These are phyloP conservation scores for Anguilla marmorata DNA, from an alignment of 2,797 vertebrate genomes.

Conservation along the genomic window DNA sequence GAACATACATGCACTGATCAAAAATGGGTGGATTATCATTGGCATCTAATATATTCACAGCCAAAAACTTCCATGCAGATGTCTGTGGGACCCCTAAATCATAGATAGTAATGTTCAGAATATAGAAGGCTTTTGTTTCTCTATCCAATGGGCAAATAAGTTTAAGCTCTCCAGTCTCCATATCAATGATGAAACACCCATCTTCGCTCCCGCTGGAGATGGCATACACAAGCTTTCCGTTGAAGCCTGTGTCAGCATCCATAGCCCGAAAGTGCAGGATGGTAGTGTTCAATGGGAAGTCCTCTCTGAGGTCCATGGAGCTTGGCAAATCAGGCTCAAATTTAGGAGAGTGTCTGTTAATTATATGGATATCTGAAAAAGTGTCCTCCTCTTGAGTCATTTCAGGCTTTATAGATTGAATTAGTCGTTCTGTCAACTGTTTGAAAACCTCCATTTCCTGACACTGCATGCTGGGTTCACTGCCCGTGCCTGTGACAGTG, in stretches of 20 bases:
- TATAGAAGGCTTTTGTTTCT: constrained; percentile 86
- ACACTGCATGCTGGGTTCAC: constrained; percentile 72
- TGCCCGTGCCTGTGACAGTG: constrained; percentile 72
- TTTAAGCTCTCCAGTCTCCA: constrained; percentile 81
- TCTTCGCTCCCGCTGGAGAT: constrained; percentile 90
- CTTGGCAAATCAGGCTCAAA: constrained; percentile 80
- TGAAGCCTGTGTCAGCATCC: constrained; percentile 86
- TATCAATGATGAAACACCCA: constrained; percentile 85
- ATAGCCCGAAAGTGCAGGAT: constrained; percentile 80
- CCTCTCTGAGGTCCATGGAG: constrained; percentile 83
- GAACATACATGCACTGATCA: constrained; percentile 78
- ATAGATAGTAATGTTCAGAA: constrained; percentile 89
- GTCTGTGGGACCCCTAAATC: constrained; percentile 87
- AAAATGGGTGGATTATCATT: constrained; percentile 92
- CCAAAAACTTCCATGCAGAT: constrained; percentile 88
- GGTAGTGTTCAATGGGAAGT: constrained; percentile 72
- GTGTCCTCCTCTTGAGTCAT: constrained; percentile 77
- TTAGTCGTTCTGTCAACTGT: constrained; percentile 84
- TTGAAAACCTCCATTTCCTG: constrained; percentile 84
- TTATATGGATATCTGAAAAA: constrained; percentile 81
- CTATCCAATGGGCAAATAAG: constrained; percentile 84
- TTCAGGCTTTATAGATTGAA: constrained; percentile 81
- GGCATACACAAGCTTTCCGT: constrained; percentile 83
- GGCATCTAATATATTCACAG: constrained; percentile 84
- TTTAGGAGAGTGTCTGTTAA: constrained; percentile 84